A percentile compares a stretch with the other conserved stretches of the same genome.
Conservation (phyloP, 1,140 invertebrate genomes). For the Aleiodes sp. region DNA sequence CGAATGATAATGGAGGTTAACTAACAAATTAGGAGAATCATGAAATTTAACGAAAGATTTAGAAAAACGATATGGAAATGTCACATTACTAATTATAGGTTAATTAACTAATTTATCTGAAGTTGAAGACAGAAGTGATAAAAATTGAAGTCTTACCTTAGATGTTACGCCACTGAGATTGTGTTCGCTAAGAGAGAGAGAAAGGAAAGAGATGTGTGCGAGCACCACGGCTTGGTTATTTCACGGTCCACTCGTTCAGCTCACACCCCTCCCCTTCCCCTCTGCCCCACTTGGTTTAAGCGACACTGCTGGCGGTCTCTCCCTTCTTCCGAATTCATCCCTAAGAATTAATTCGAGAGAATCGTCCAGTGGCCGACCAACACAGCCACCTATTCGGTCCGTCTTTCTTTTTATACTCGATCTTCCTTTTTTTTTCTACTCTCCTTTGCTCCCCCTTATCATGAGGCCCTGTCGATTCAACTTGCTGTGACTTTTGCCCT, state of each 20-base stretch:
- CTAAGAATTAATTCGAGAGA: slow-evolving; percentile 68
- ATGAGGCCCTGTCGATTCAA: slow-evolving; percentile 48
- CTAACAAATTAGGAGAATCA: too few relatives aligned
- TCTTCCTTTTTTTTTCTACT: slow-evolving; percentile 29
- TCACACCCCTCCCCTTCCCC: too few relatives aligned
- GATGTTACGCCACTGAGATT: slow-evolving; percentile 54
- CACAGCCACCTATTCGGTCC: slow-evolving; percentile 39
- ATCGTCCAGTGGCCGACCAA: slow-evolving; percentile 60
- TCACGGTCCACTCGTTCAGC: slow-evolving; percentile 64
- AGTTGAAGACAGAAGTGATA: neutral
- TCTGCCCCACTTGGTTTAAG: slow-evolving; percentile 34
- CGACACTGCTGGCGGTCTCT: slow-evolving; percentile 32
- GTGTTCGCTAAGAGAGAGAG: slow-evolving; percentile 38
- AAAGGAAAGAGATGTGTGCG: slow-evolving; percentile 44
- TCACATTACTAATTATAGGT: too few relatives aligned
- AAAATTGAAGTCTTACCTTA: neutral
- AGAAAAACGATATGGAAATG: too few relatives aligned
- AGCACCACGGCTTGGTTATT: slow-evolving; percentile 64
- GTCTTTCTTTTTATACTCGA: slow-evolving; percentile 31
- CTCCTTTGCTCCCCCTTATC: neutral
- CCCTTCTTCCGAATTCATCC: slow-evolving; percentile 56
- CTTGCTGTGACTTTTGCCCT: slow-evolving; percentile 46
- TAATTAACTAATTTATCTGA: too few relatives aligned
- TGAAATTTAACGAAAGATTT: too few relatives aligned
- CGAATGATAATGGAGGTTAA: too few relatives aligned